Conservation (phyloP, 2,888 invertebrate species). For the Hypena proboscidalis region DNA sequence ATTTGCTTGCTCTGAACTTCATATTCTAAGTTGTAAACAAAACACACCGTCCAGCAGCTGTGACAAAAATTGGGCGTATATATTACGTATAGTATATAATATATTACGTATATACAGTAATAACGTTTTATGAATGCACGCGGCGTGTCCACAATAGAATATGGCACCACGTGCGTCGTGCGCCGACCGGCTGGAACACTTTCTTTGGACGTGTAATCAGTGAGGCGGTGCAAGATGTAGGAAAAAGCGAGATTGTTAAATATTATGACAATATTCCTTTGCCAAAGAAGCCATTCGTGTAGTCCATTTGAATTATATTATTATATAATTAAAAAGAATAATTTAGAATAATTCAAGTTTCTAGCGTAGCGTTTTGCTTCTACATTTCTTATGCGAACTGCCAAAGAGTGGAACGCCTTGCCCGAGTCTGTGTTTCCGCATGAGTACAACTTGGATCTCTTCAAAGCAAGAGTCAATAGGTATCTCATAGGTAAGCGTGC, state of each 20-base stretch:
- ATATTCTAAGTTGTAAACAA: not conserved
- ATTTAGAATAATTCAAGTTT: too few relatives aligned
- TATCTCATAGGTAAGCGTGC: too few relatives aligned
- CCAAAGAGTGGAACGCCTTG: too few relatives aligned
- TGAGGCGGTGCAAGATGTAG: slow-evolving; percentile 17
- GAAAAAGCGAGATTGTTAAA: slow-evolving; percentile 17
- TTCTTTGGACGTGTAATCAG: slow-evolving; percentile 55
- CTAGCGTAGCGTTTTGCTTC: too few relatives aligned
- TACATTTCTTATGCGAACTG: too few relatives aligned
- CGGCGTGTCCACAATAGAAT: slow-evolving; percentile 43
- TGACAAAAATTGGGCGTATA: not conserved
- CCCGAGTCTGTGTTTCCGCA: too few relatives aligned
- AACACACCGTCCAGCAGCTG: slow-evolving; percentile 7
- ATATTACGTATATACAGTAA: slow-evolving; percentile 33
- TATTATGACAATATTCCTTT: too few relatives aligned
- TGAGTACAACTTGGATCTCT: too few relatives aligned
- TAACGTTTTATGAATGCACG: slow-evolving; percentile 43
- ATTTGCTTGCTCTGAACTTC: not conserved
- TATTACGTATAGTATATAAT: not conserved
- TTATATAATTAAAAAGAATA: too few relatives aligned
- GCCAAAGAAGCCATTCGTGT: too few relatives aligned
- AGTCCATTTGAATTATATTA: too few relatives aligned
- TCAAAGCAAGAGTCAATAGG: too few relatives aligned
- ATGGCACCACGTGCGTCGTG: slow-evolving; percentile 45
- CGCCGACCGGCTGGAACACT: slow-evolving; percentile 54